phyloP scores from a whole-genome alignment of 2,888 invertebrate genomes.

The Chalcosyrphus nemorum region DNA sequence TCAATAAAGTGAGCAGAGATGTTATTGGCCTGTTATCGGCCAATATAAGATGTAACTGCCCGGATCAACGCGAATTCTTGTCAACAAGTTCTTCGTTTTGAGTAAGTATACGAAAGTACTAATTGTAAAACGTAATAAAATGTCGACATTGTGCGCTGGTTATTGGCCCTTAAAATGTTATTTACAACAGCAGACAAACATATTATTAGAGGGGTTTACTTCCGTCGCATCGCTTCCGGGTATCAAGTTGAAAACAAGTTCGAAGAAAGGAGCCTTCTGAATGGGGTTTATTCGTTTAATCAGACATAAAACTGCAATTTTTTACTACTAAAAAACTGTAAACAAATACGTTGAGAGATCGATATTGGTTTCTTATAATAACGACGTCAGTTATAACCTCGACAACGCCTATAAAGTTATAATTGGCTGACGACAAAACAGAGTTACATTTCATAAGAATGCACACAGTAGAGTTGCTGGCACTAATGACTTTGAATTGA shows the following conservation, averaged over 20 bases:
- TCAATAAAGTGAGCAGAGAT: conserved; percentile 15
- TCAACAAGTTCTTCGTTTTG: conserved; percentile 14
- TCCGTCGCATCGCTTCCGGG: too few relatives aligned
- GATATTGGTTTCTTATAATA: background rate
- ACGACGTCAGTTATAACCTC: background rate
- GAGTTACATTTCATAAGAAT: conserved; percentile 41
- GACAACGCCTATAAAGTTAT: conserved; percentile 17
- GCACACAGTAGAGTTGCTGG: background rate
- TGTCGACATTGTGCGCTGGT: too few relatives aligned
- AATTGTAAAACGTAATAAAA: background rate
- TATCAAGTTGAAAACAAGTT: background rate
- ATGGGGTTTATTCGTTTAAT: background rate
- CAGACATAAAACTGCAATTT: background rate
- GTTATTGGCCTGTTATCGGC: conserved; percentile 51
- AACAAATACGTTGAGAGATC: background rate
- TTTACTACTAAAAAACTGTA: background rate
- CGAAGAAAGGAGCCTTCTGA: too few relatives aligned
- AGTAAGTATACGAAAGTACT: background rate
- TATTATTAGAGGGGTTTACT: too few relatives aligned
- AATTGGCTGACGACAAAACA: conserved; percentile 48
- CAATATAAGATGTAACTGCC: background rate
- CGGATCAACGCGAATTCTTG: background rate
- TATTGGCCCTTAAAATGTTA: background rate
- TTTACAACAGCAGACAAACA: too few relatives aligned
- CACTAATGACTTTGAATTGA: background rate